Evolutionary conservation across 2,113 vertebrate species (phyloP).

Genomic region (Poeciliopsis prolifica): DNA sequence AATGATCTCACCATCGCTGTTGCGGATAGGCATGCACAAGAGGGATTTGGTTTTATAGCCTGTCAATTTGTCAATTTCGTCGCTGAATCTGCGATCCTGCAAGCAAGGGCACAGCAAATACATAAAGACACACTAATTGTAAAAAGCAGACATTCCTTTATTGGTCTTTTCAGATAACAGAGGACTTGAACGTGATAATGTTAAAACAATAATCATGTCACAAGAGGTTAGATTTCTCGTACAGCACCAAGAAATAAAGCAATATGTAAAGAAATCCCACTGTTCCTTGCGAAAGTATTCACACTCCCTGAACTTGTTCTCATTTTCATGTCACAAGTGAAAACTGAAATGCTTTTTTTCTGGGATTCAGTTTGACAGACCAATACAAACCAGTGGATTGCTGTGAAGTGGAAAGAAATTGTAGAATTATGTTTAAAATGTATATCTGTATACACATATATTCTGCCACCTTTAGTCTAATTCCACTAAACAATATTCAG

Average conservation of each 20-base stretch:
- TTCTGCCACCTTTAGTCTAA: too few relatives aligned
- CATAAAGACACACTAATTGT: constrained; percentile 19
- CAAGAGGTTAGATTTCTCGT: neutral
- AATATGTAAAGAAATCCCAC: neutral
- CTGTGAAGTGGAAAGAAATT: too few relatives aligned
- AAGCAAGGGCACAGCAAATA: constrained; percentile 24
- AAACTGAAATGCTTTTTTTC: too few relatives aligned
- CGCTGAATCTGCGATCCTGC: constrained; percentile 96
- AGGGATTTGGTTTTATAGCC: constrained; percentile 98
- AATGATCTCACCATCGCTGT: constrained; percentile 95
- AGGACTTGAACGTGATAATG: neutral
- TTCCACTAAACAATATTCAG: too few relatives aligned
- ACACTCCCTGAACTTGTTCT: too few relatives aligned
- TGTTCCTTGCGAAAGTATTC: too few relatives aligned
- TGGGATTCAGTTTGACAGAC: too few relatives aligned
- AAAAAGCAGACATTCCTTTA: neutral
- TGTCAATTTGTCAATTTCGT: constrained; percentile 98
- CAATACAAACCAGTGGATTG: too few relatives aligned
- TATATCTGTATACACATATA: too few relatives aligned
- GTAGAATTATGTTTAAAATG: too few relatives aligned
- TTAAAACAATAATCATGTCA: neutral
- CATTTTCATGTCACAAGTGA: too few relatives aligned
- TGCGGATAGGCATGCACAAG: constrained; percentile 95
- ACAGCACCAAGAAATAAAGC: neutral
- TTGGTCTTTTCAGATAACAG: neutral